phyloP scores from a whole-genome alignment of 2,113 vertebrate genomes.

The Hylia prasina region DNA sequence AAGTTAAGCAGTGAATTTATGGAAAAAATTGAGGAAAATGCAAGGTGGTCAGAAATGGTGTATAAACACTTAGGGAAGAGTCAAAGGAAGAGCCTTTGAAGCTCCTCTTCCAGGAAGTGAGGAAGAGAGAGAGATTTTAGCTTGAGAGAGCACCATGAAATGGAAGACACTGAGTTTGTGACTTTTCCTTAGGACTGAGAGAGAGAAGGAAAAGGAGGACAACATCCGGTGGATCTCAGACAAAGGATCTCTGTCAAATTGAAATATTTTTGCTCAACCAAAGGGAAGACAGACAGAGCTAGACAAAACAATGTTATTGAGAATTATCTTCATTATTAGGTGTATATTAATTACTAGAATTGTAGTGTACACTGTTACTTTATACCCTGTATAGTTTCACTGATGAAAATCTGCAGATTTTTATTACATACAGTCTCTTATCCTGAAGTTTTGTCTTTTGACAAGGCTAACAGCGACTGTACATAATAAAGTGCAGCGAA shows the following conservation, averaged over 20 bases:
- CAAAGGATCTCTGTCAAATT: background rate
- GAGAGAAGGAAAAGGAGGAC: background rate
- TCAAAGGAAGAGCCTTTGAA: background rate
- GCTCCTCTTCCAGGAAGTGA: background rate
- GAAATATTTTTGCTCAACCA: background rate
- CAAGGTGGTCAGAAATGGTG: background rate
- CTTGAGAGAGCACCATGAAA: background rate
- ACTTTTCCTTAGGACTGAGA: background rate
- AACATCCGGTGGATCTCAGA: background rate
- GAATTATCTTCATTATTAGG: background rate
- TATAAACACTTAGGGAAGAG: background rate
- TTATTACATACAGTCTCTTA: background rate
- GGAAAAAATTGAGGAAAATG: background rate
- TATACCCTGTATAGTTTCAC: background rate
- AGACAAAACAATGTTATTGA: background rate
- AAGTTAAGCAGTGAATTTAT: background rate
- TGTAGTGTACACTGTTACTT: background rate
- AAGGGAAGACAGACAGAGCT: background rate
- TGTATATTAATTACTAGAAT: background rate
- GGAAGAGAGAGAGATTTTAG: background rate
- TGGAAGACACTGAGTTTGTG: background rate
- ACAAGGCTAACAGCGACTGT: background rate
- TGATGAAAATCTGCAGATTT: background rate
- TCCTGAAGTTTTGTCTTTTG: background rate
- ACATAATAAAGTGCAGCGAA: background rate